Base-by-base conservation (phyloP, 2,113 vertebrate genomes). In the Emydura subglobosa region DNA sequence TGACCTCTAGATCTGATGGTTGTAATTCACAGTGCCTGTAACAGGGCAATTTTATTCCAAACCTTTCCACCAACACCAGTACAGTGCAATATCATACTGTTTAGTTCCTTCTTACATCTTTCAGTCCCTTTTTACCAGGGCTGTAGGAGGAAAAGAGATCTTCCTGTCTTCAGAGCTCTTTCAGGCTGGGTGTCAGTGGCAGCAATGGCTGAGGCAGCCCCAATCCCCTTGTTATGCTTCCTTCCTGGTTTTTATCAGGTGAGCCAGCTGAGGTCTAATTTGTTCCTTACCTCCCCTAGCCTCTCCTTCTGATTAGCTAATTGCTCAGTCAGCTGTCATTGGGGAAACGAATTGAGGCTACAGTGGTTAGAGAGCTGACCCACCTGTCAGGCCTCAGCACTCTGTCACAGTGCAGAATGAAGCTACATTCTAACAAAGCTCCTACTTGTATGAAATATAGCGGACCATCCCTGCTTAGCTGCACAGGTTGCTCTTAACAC, bases 371-470 rank as follows among this genome's bases (percentile, higher is more conserved):
- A 68, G 34, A 19, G 34, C 34, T 19, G 61, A 39, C 65, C 34
- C 17, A 68, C 31, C 16, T 19, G 34, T 68, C 34, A 8, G 61
- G 61, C 34, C 7, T 68, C 16, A 68, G 16, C 61, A n/a, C 9
- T 22, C 8, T 39, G n/a, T 72, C 34, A 22, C n/a, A 72, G 21
- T 72, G n/a, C 22, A 82, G 19, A 86, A 84, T 49, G 65, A 95
- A 85, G 17, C 29, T 34, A 31, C 0, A 1, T 49, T 29, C 68
- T 72, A 14, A 55, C 82, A 82, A 83, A 59, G 22, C 74, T 78
- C 25, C 39, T 61, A 13, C 0, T 8, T 5, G 2, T 25, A 12
- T 17, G 24, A 42, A 92, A 1, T 47, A 21, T 27, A 68, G 9
- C 14, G 12, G 1, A 59, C 44, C 53, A 25, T 51, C 22, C 47